phyloP scores from a whole-genome alignment of 92 coral and sea anemone species.

The Umimayanthus chanpuru region DNA sequence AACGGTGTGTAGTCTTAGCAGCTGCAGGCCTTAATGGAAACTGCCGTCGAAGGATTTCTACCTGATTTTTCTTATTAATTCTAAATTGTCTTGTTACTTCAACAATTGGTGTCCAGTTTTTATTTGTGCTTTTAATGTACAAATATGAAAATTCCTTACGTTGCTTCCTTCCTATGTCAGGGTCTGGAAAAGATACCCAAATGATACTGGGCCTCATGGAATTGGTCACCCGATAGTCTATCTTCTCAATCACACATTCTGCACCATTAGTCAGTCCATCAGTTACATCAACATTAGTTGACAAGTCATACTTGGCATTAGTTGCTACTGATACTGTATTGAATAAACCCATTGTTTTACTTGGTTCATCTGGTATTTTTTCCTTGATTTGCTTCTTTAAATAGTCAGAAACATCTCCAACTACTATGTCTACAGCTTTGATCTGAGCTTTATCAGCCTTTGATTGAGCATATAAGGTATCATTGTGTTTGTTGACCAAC shows the following conservation, averaged over 20 bases:
- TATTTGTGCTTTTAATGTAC: slow-evolving; percentile 35
- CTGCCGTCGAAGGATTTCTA: slow-evolving; percentile 61
- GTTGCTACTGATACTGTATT: slow-evolving; percentile 47
- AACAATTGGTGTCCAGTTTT: slow-evolving; percentile 66
- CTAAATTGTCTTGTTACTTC: slow-evolving; percentile 70
- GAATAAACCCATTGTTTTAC: slow-evolving; percentile 69
- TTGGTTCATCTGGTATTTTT: slow-evolving; percentile 61
- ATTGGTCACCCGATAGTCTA: slow-evolving; percentile 65
- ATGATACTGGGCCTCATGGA: slow-evolving; percentile 62
- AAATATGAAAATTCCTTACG: slow-evolving; percentile 57
- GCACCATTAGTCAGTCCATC: slow-evolving; percentile 83
- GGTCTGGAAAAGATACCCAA: slow-evolving; percentile 65
- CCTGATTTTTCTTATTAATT: slow-evolving; percentile 51
- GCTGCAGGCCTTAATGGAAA: slow-evolving; percentile 75
- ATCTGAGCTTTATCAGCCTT: slow-evolving; percentile 59
- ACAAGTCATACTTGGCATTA: slow-evolving; percentile 68
- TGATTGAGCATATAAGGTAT: slow-evolving; percentile 29
- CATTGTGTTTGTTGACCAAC: slow-evolving; percentile 53
- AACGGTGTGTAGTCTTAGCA: slow-evolving; percentile 80
- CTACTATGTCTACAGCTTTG: slow-evolving; percentile 58
- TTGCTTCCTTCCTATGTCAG: slow-evolving; percentile 48
- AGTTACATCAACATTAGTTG: slow-evolving; percentile 61
- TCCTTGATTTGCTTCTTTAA: slow-evolving; percentile 59
- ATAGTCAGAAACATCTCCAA: slow-evolving; percentile 70
- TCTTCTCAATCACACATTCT: slow-evolving; percentile 62